Evolutionary conservation across 2,888 invertebrate genomes (phyloP), one percentile per base, ranked within the genome.

Genomic region (Blastobasis lacticolella): DNA sequence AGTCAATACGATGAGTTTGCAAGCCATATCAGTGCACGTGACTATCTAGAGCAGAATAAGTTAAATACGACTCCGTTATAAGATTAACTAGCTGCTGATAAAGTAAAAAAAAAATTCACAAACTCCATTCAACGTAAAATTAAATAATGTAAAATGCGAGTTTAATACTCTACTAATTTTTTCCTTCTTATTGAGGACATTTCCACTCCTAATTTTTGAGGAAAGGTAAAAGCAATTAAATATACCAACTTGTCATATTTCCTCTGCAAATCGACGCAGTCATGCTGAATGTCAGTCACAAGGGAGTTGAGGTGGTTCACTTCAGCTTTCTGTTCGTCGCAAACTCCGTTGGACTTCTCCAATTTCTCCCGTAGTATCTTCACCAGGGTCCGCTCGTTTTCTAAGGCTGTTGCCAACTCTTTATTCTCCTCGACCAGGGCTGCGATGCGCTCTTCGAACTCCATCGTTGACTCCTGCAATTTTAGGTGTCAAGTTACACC

Each of bases 371-470:
- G 75, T 6, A 91, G 64, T 3, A 88, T 86, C 62, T 70, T 75
- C 61, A 89, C 90, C 10, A 89, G 69, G 37, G 86, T 83, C 54
- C 90, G 78, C 66, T 91, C 91, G 37, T 87, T 88, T 56, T 91
- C 90, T 10, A 90, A 68, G 0, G 88, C 84, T 47, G 88, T 77
- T 7, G 71, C 66, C 49, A 91, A 64, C 54, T 88, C 88, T 54
- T 75, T 77, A 61, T 89, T 88, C 63, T 90, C 86, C 54, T 87
- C 89, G 44, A 75, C 85, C 49, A 87, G 67, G 49, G 79, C 82
- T 65, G 87, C 86, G 53, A 90, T 76, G 56, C 86, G 89, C 49
- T 66, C 79, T 72, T 85, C 80, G 45, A 81, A 64, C 10, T 79
- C 81, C 77, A 80, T 80, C 4, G 73, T 75, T 62, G 73, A 77